Base-by-base conservation (phyloP, 1,140 invertebrate species). In the Danaus melanippus region DNA sequence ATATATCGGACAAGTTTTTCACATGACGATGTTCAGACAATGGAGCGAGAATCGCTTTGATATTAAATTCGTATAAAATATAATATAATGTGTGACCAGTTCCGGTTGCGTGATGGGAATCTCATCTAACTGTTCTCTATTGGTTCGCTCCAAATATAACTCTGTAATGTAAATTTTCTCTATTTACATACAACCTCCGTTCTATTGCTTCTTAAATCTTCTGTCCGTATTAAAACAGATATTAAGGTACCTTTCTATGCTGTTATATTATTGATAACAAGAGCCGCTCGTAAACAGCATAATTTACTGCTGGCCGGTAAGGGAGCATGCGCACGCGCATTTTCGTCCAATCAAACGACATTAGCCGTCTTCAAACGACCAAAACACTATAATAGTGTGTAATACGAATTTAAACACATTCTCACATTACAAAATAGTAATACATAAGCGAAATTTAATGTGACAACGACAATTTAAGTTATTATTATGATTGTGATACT, bases 21-120 rank as follows among this genome's bases (percentile, higher is more conserved):
- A 79, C 83, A 86, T 82, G 78, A 66, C 59, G 72, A 67, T 62
- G 58, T 53, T 51, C 63, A 66, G 58, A 86, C 84, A 86, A 86
- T 84, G 68, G 47, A 51, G 57, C 58, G 68, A 51, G 70, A 74
- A 79, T 75, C 78, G 76, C 79, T 75, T 83, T 68, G 79, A 84
- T 86, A 86, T 86, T 86, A 86, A 86, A 86, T 84, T 86, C 81
- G 81, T 84, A 86, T 86, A 84, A 86, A 84, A 86, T 86, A 83
- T 80, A 84, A 78, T 76, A 60, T 84, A 86, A 84, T 86, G 79
- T 86, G 81, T 86, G 83, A 84, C 65, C 64, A 70, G 78, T 83
- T 86, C 79, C 79, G 79, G 76, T 79, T 81, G 74, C 68, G 75
- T 73, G 79, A 75, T 84, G 83, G 76, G 82, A 84, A 84, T 71